A percentile compares a stretch with the other conserved stretches of the same genome.
These are phyloP conservation scores for Amitus sp. DNA, from an alignment of 2,888 invertebrate species.

Conservation along the genomic window DNA sequence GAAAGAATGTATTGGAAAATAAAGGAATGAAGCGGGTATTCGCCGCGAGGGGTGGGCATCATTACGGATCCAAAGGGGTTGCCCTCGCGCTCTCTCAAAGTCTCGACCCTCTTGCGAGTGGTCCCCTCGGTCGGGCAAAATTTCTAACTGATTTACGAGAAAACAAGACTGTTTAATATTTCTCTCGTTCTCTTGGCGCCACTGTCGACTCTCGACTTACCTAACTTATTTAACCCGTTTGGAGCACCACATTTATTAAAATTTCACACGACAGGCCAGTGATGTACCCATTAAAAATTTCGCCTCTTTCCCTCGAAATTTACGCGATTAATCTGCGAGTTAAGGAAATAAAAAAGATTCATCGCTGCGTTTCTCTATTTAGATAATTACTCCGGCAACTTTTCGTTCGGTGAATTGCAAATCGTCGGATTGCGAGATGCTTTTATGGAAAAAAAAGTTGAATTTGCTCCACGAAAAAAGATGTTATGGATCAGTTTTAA, in stretches of 20 bases:
- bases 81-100: slow-evolving; percentile 50
- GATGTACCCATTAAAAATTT: slow-evolving; percentile 42
- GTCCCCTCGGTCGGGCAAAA: slow-evolving; percentile 50
- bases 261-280: slow-evolving; percentile 47
- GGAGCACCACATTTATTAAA: slow-evolving; percentile 47
- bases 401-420: background rate
- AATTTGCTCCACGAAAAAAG: no score
- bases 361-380: slow-evolving; percentile 8
- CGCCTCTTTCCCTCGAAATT: slow-evolving; percentile 36
- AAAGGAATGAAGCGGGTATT: slow-evolving; percentile 24
- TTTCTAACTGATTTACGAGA: slow-evolving; percentile 65
- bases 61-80: slow-evolving; percentile 55
- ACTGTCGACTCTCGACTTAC: slow-evolving; percentile 50
- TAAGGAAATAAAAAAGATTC: slow-evolving; percentile 36
- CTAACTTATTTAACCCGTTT: slow-evolving; percentile 47
- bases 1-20: slow-evolving; percentile 26
- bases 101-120: slow-evolving; percentile 49
- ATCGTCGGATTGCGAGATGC: background rate
- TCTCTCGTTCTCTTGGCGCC: slow-evolving; percentile 59
- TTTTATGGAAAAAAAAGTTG: no score
- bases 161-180: slow-evolving; percentile 65
- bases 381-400: background rate
- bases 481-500: no score
- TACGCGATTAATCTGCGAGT: slow-evolving; percentile 39
- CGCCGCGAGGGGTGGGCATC: slow-evolving; percentile 47